Evolutionary conservation across 2,113 vertebrate species (phyloP).

Genomic region (Taxidea taxus): DNA sequence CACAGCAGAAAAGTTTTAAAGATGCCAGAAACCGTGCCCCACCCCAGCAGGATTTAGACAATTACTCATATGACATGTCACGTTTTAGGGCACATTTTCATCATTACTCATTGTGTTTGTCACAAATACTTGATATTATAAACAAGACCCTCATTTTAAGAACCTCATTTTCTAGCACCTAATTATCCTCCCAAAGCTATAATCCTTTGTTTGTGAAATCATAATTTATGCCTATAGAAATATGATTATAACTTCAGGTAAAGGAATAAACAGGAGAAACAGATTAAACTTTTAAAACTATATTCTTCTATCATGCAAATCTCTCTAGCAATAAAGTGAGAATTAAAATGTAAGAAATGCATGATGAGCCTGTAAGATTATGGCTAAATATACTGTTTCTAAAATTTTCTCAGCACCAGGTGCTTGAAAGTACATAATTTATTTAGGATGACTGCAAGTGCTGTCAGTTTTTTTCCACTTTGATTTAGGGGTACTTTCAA

Average conservation of each 20-base stretch:
- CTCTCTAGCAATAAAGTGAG: conserved; percentile 28
- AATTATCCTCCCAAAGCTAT: conserved; percentile 49
- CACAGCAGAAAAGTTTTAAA: conserved; percentile 14
- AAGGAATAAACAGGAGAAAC: conserved; percentile 33
- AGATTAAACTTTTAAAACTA: conserved; percentile 41
- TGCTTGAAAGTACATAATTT: conserved; percentile 61
- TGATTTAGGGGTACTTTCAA: background rate
- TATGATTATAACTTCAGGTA: conserved; percentile 53
- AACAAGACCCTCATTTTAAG: conserved; percentile 49
- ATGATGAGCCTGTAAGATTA: conserved; percentile 43
- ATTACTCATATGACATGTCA: background rate
- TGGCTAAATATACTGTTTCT: conserved; percentile 49
- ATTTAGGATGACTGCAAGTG: background rate
- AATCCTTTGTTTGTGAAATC: conserved; percentile 60
- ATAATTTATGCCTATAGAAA: conserved; percentile 59
- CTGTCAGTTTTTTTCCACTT: conserved; percentile 23
- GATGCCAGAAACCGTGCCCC: background rate
- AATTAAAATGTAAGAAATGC: conserved; percentile 61
- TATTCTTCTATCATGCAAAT: conserved; percentile 56
- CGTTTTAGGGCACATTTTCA: background rate
- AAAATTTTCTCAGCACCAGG: conserved; percentile 39
- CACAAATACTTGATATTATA: conserved; percentile 42
- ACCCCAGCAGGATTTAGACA: background rate
- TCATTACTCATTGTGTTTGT: conserved; percentile 4
- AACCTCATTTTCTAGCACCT: conserved; percentile 38